These are phyloP conservation scores for Panonychus citri DNA, from an alignment of 1,140 invertebrate genomes.

Conservation along the genomic window DNA sequence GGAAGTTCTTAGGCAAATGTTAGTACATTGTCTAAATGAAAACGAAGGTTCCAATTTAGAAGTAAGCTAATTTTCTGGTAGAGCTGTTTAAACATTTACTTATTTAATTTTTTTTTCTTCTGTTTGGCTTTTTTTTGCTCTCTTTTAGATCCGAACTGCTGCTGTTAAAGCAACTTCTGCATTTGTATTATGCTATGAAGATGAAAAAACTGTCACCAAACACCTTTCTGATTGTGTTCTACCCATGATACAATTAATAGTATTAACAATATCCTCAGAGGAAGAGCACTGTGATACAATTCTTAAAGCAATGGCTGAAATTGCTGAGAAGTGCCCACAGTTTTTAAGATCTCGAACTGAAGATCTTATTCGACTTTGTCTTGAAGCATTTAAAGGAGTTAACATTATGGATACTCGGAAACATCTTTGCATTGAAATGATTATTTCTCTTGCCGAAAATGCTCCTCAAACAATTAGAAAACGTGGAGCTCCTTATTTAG, in stretches of 20 bases:
- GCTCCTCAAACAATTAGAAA: slow-evolving; percentile 88
- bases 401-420: slow-evolving; percentile 60
- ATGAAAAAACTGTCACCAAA: slow-evolving; percentile 60
- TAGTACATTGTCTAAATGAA: slow-evolving; percentile 50
- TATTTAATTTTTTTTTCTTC: background rate
- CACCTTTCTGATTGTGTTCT: slow-evolving; percentile 63
- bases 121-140: background rate
- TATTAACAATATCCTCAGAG: slow-evolving; percentile 21
- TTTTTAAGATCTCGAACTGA: slow-evolving; percentile 64
- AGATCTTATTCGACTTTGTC: slow-evolving; percentile 66
- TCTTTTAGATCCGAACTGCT: slow-evolving; percentile 23
- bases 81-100: background rate
- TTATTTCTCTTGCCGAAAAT: slow-evolving; percentile 81
- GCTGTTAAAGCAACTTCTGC: slow-evolving; percentile 38
- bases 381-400: slow-evolving; percentile 48
- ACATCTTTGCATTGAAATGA: slow-evolving; percentile 71
- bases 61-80: slow-evolving; percentile 3
- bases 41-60: slow-evolving; percentile 36
- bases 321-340: slow-evolving; percentile 78
- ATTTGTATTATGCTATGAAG: slow-evolving; percentile 73
- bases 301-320: slow-evolving; percentile 71
- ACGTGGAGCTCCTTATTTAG: slow-evolving; percentile 48
- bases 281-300: slow-evolving; percentile 67
- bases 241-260: slow-evolving; percentile 38
- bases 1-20: slow-evolving; percentile 81